Conservation (phyloP, 2,888 invertebrate species). For the Caenorhabditis sp. region DNA sequence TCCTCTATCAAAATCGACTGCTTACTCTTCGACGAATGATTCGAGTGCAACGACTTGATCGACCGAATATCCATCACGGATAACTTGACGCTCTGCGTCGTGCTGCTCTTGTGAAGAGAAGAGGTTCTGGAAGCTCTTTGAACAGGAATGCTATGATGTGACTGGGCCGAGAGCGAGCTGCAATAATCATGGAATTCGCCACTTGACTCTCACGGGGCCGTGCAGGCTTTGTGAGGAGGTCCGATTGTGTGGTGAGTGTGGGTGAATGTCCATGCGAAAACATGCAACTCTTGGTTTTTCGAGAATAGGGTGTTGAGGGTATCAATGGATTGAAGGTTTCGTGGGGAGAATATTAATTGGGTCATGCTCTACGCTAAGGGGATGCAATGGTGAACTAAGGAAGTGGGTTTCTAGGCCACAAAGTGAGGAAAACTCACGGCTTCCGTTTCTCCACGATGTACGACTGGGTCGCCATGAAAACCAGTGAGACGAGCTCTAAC, state of each 20-base stretch:
- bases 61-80: constrained; percentile 72
- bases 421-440: constrained; percentile 45
- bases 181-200: constrained; percentile 23
- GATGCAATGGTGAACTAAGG: constrained; percentile 4
- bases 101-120: constrained; percentile 65
- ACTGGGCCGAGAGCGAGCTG: constrained; percentile 65
- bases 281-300: constrained; percentile 37
- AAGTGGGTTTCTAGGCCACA: background rate
- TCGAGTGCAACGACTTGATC: constrained; percentile 66
- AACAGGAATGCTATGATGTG: constrained; percentile 60
- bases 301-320: background rate
- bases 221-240: too few relatives aligned
- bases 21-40: constrained; percentile 69
- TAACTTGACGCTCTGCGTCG: constrained; percentile 61
- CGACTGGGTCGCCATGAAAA: constrained; percentile 72
- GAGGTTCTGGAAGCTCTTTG: constrained; percentile 67
- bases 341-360: background rate
- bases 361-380: constrained; percentile 20
- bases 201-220: background rate
- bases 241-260: background rate
- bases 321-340: background rate
- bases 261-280: constrained; percentile 26
- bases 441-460: constrained; percentile 70
- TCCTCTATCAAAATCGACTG: constrained; percentile 74
- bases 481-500: constrained; percentile 79